Percentiles rank a stretch among this genome's conserved stretches.
phyloP scores from a whole-genome alignment of 2,113 vertebrate species.

The Pollimyrus isidori region DNA sequence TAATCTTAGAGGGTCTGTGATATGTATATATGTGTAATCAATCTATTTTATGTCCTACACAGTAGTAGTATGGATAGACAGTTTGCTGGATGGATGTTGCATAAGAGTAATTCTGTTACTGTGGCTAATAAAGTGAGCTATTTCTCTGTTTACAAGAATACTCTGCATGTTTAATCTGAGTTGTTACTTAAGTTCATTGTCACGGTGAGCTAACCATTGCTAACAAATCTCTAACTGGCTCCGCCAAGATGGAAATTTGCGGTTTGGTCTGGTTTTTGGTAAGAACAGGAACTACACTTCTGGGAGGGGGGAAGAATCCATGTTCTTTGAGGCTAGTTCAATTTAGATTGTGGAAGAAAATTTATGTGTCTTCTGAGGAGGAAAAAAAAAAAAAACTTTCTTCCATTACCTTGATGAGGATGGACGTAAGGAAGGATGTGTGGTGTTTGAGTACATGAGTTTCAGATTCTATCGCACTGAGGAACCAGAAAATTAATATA shows the following conservation, averaged over 20 bases:
- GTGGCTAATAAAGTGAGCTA: background rate
- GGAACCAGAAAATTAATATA: background rate
- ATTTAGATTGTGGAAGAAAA: too few relatives aligned
- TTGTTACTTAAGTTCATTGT: background rate
- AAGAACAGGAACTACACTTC: background rate
- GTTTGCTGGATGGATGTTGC: too few relatives aligned
- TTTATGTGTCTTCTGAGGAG: background rate
- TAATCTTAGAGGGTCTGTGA: background rate
- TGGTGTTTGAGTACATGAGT: background rate
- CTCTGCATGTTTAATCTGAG: background rate
- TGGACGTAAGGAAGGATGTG: background rate
- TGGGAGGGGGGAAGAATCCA: background rate
- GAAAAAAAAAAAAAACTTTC: background rate
- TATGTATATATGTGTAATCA: background rate
- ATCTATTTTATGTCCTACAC: background rate
- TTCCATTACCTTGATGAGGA: background rate
- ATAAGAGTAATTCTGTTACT: background rate
- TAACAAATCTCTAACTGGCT: background rate
- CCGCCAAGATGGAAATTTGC: background rate
- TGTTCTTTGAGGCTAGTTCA: background rate
- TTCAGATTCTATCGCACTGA: background rate
- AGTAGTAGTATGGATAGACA: background rate
- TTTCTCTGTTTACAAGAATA: background rate
- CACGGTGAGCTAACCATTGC: background rate
- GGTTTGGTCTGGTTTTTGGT: background rate